A percentile compares a stretch with the other conserved stretches of the same genome.
Conservation (phyloP, 2,888 invertebrate species). For the Achlya flavicornis region DNA sequence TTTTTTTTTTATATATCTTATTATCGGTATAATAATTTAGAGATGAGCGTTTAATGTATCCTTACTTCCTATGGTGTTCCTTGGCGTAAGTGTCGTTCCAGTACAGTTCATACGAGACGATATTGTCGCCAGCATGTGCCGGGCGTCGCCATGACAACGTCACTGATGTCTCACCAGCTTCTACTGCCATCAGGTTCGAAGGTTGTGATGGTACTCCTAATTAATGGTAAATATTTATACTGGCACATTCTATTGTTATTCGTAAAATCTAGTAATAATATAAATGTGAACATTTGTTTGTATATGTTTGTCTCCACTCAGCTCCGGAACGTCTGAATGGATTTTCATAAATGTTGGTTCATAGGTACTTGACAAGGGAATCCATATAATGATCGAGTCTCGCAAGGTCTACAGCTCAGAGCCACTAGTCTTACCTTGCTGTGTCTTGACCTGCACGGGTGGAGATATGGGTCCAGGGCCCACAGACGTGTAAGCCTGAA, state of each 20-base stretch:
- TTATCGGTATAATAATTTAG: not conserved
- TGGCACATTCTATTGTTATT: not conserved
- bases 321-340: too few species aligned
- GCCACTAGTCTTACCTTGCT: constrained; percentile 88
- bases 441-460: constrained; percentile 99
- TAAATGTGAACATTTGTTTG: too few species aligned
- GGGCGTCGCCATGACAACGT: constrained; percentile 97
- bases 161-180: constrained; percentile 95
- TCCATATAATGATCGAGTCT: too few species aligned
- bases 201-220: constrained; percentile 98
- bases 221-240: constrained; percentile 10
- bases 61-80: constrained; percentile 92
- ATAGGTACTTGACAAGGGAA: too few species aligned
- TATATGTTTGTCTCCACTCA: too few species aligned
- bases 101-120: constrained; percentile 97
- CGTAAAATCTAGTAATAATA: not conserved
- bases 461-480: constrained; percentile 97
- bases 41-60: constrained; percentile 11
- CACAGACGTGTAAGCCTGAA: constrained; percentile 96
- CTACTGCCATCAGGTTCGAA: constrained; percentile 92
- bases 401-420: too few species aligned
- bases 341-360: too few species aligned
- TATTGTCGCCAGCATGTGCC: constrained; percentile 95
- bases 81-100: constrained; percentile 98
- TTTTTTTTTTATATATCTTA: too few species aligned